Conservation (phyloP, 2,888 invertebrate genomes). For the Conus canariensis region DNA sequence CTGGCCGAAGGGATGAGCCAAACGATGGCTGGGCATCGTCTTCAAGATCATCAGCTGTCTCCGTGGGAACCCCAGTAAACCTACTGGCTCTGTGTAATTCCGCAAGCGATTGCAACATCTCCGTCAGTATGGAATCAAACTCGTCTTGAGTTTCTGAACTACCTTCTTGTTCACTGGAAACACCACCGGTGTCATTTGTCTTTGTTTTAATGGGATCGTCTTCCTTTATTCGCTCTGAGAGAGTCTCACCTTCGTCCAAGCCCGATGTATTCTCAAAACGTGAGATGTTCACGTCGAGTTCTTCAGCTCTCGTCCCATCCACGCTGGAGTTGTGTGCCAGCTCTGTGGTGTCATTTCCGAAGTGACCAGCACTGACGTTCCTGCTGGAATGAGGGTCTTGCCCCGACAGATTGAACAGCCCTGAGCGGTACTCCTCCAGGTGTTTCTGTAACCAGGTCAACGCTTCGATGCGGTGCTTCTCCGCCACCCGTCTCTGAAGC, state of each 20-base stretch:
- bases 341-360: not conserved
- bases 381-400: too few relatives aligned
- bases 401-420: not conserved
- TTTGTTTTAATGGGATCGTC: not conserved
- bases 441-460: conserved; percentile 87
- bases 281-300: not conserved
- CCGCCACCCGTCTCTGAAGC: conserved; percentile 44
- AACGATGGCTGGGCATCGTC: not conserved
- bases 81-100: not conserved
- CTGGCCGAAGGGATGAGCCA: not conserved
- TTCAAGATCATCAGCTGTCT: too few relatives aligned
- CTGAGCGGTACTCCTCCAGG: not conserved
- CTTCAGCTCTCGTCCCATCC: not conserved
- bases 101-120: not conserved
- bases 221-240: not conserved
- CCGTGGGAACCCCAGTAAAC: too few relatives aligned
- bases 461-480: conserved; percentile 41
- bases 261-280: too few relatives aligned
- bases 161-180: not conserved
- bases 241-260: not conserved
- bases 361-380: not conserved
- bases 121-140: not conserved
- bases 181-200: not conserved
- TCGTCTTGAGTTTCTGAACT: not conserved
- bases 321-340: not conserved